Base-by-base conservation (phyloP, 2,797 vertebrate species). In the Trichosurus vulpecula region DNA sequence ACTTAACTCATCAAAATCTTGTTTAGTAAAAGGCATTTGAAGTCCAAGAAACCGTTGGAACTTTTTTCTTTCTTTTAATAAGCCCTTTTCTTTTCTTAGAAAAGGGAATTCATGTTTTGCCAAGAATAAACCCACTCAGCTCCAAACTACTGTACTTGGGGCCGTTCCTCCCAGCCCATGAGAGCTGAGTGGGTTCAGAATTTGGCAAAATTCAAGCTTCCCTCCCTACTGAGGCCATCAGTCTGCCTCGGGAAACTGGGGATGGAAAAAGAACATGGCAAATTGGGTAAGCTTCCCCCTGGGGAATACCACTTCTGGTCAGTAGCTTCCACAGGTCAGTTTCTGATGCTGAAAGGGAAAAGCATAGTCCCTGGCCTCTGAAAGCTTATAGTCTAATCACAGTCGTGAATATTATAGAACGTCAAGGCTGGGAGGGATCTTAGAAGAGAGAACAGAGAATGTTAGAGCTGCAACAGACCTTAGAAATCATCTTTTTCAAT, bases 41-140 rank as follows among this genome's bases (percentile, higher is more conserved):
- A 94, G 61, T 54, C 52, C 56, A 31, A 31, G 92, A 94, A 91
- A 90, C 95, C 54, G 41, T 90, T 55, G 52, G 66, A 31, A 41
- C 41, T 95, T 90, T 57, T 54, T 94, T 61, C 61, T 92, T 94
- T 91, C 53, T 52, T 61, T 55, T 19, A 41, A 22, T 10, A 54
- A 94, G 52, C 93, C 54, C 90, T 91, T 97, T 97, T 93, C 90
- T 96, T 95, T 97, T 94, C 92, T 93, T 90, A 94, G 66, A 95
- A 95, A 93, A 97, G 61, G 91, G 92, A 95, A 97, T 92, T 96
- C 94, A 87, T 94, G 87, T 96, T 97, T 97, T 95, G 97, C 93
- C 95, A 95, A 92, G 51, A 92, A 95, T 90, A 92, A 66, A 6
- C 30, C 0, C 0, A 93, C 94, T 94, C 95, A 90, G 58, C 81